These are phyloP conservation scores for Lycophotia porphyrea DNA, from an alignment of 2,888 invertebrate species.

Conservation along the genomic window DNA sequence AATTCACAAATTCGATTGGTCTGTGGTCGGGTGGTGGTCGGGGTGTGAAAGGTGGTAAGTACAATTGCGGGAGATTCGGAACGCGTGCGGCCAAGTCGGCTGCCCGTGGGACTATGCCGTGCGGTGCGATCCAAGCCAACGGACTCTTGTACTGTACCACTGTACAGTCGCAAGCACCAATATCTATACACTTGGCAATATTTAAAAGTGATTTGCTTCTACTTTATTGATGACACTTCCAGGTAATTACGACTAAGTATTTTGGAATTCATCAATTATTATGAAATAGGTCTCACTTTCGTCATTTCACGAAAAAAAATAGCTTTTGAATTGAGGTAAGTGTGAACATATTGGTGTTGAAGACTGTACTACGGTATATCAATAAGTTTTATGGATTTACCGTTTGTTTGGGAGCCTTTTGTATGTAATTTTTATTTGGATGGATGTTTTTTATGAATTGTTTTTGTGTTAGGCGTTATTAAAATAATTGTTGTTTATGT, in stretches of 20 bases:
- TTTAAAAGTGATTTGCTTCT: background rate
- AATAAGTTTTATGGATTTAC: constrained; percentile 65
- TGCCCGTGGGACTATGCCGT: constrained; percentile 76
- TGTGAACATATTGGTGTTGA: background rate
- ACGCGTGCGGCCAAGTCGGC: constrained; percentile 76
- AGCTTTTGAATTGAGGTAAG: too few species aligned
- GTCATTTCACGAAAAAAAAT: background rate
- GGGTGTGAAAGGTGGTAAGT: constrained; percentile 59
- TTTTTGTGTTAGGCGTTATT: background rate
- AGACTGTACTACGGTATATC: constrained; percentile 56
- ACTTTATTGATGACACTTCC: background rate
- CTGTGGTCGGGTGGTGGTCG: constrained; percentile 64
- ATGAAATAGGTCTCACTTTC: background rate
- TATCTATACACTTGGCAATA: background rate
- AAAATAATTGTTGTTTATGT: too few species aligned
- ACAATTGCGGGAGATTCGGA: constrained; percentile 50
- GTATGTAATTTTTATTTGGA: constrained; percentile 42
- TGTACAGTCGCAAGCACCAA: constrained; percentile 14
- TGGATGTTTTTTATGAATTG: constrained; percentile 8
- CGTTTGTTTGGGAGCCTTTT: constrained; percentile 54
- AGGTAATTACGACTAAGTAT: background rate
- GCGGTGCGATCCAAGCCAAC: constrained; percentile 59
- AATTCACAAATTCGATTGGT: constrained; percentile 70
- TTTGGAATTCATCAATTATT: background rate
- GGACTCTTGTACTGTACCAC: constrained; percentile 52